Evolutionary conservation across 2,888 invertebrate species (phyloP).

Genomic region (Chaitophorus viminalis): DNA sequence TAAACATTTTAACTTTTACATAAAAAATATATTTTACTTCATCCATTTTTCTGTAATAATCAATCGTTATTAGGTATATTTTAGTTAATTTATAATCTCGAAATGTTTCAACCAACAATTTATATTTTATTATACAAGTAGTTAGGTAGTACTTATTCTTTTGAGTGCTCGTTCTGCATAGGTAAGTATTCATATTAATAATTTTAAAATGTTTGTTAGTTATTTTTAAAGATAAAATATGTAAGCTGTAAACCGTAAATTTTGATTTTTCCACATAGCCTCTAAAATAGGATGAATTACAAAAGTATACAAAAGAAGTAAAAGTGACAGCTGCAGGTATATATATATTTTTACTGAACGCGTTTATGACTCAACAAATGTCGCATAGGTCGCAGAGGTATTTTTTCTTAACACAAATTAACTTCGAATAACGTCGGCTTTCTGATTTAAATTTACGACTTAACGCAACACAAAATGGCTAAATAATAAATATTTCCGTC

Average conservation of each 20-base stretch:
- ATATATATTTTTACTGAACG: not conserved
- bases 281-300: not conserved
- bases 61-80: not conserved
- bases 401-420: slow-evolving; percentile 33
- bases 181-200: not conserved
- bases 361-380: slow-evolving; percentile 4
- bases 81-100: not conserved
- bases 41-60: not conserved
- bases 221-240: not conserved
- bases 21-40: not conserved
- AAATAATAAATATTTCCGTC: slow-evolving; percentile 35
- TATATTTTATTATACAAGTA: not conserved
- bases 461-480: slow-evolving; percentile 16
- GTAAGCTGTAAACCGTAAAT: not conserved
- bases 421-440: slow-evolving; percentile 30
- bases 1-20: not conserved
- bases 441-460: slow-evolving; percentile 24
- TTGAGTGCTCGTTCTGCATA: not conserved
- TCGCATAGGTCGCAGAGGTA: not conserved
- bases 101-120: not conserved
- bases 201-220: not conserved
- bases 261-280: not conserved
- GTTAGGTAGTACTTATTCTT: not conserved
- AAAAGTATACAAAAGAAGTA: not conserved
- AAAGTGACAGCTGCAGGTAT: not conserved